Evolutionary conservation across 2,888 invertebrate species (phyloP), one percentile per base, ranked within the genome.

Genomic region (Onchidella celtica): DNA sequence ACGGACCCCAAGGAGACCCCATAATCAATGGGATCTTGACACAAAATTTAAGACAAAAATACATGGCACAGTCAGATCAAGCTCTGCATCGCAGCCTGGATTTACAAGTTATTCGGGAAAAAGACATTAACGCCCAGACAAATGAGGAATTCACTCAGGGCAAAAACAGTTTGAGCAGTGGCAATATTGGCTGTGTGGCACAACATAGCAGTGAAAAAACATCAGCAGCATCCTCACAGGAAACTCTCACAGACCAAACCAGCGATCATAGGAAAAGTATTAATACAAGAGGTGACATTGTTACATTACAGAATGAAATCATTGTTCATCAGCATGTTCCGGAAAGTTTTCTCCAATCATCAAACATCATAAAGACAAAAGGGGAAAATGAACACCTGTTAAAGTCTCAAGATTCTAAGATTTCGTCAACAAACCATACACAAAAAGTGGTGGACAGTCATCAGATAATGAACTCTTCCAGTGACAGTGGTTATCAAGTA

Each of bases 231-330:
- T 77, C 77, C 6, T 77, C 77, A 66, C 77, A 77, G n/a, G 77
- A 68, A 17, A 77, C 77, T 24, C 68, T 77, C 24, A 77, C 77
- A 47, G 77, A 77, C 11, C 77, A 57, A 27, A 57, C 77, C n/a
- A n/a, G 24, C 1, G 65, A 76, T 6, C 0, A 6, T 29, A 55
- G 65, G 21, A 76, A 36, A 27, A 76, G 47, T 29, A 63, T 65
- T 32, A 65, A 76, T 34, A 59, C 6, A 47, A 63, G 47, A 27
- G 38, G 40, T 47, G 47, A 65, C 34, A 27, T 75, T 4, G 14
- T 57, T 63, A 27, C 34, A n/a, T 3, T 61, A n/a, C 74, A 74
- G 27, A 61, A 9, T 40, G 40, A 68, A 68, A 32, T 24, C 17
- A 40, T 3, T 38, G n/a, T 24, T 2, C 27, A 27, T 38, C 40